Base-by-base conservation (phyloP, 1,140 invertebrate genomes). In the Drosophila rufa region DNA sequence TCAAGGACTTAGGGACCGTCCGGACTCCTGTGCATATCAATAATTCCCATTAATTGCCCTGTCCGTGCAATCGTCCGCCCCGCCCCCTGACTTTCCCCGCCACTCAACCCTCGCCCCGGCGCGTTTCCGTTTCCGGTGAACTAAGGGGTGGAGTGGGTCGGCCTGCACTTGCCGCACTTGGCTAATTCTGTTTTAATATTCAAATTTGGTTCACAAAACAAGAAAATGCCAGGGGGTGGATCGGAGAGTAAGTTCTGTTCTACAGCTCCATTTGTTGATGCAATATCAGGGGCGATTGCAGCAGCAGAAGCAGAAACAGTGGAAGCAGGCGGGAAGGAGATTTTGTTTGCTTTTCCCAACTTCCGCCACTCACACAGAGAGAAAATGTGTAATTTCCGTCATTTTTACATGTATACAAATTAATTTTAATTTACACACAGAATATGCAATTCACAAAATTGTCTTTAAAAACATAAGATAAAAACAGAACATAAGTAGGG, bases 171-270 rank as follows among this genome's bases (percentile, higher is more conserved):
- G 85, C 74, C 71, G 83, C 78, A 90, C 70, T 84, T 79, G 84
- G 66, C 80, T 79, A 89, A 90, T 90, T 90, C 75, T 75, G 62
- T 71, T 84, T 81, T 85, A 81, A 90, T 84, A 89, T 89, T 89
- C 81, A 84, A 90, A 84, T 83, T 89, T 83, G 43, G 48, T 62
- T 61, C 56, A 61, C 50, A 62, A 61, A 69, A 75, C 70, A 64
- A 77, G 79, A 57, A 81, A 81, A 67, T 69, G 43, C 56, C 53
- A 25, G 56, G 38, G 66, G 71, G 60, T 65, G 51, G 51, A 40
- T 48, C 45, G 27, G 45, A 27, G 25, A 36, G 30, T 22, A 5
- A n/a, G 22, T 68, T 68, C 36, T 71, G 50, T 71, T 50, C 67
- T 59, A 40, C 38, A 43, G 75, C 48, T 61, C 25, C 25, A 58